phyloP scores from a whole-genome alignment of 2,113 vertebrate species.

The Dromiciops gliroides region DNA sequence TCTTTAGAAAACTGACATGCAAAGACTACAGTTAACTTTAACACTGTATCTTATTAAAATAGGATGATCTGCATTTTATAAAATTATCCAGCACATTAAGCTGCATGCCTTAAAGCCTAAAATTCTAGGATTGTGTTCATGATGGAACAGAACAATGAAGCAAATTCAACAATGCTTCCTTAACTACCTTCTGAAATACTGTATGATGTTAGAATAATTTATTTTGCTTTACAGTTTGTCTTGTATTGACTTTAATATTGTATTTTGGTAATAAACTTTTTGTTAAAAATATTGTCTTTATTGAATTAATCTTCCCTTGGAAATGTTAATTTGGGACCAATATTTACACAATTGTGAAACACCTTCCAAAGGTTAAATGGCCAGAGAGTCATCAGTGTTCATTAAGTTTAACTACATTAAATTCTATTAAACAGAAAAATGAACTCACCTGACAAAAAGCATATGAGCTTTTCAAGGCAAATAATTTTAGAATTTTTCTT shows the following conservation, averaged over 20 bases:
- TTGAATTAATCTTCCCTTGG: background rate
- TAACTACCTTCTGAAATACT: slow-evolving; percentile 86
- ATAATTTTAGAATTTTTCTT: background rate
- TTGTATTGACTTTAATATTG: slow-evolving; percentile 92
- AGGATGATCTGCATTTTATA: slow-evolving; percentile 84
- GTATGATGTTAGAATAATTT: slow-evolving; percentile 94
- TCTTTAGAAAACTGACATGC: slow-evolving; percentile 84
- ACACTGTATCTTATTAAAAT: slow-evolving; percentile 80
- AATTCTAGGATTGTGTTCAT: slow-evolving; percentile 78
- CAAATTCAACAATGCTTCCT: slow-evolving; percentile 82
- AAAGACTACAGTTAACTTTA: slow-evolving; percentile 82
- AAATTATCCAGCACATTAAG: slow-evolving; percentile 82
- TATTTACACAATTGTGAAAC: slow-evolving; percentile 30
- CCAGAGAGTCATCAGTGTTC: background rate
- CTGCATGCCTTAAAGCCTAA: slow-evolving; percentile 88
- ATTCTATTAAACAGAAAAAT: background rate
- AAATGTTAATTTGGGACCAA: background rate
- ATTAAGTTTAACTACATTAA: background rate
- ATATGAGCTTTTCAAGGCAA: background rate
- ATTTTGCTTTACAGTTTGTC: slow-evolving; percentile 93
- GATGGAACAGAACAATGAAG: slow-evolving; percentile 78
- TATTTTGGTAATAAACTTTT: slow-evolving; percentile 98
- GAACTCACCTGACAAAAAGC: background rate
- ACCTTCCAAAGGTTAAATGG: background rate
- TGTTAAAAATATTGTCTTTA: slow-evolving; percentile 83